phyloP scores from a whole-genome alignment of 2,113 vertebrate species.

The Hystrix cristata region DNA sequence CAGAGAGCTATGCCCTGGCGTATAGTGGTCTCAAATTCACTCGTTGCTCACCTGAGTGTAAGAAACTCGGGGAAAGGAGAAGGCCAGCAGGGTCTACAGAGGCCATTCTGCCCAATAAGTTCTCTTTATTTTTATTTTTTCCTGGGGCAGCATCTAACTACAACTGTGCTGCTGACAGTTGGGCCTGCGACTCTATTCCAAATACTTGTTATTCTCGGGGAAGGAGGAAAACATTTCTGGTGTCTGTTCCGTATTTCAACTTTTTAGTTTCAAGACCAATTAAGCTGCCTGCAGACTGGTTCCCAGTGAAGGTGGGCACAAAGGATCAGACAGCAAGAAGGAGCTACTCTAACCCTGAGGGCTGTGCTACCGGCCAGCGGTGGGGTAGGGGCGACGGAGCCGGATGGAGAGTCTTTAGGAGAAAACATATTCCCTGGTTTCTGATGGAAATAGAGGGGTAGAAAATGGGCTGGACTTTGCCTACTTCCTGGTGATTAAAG shows the following conservation, averaged over 20 bases:
- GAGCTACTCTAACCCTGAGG: neutral
- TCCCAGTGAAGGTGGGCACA: neutral
- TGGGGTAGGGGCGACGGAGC: neutral
- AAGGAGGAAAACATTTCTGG: neutral
- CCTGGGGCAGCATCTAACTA: conserved; percentile 55
- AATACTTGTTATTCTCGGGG: conserved; percentile 58
- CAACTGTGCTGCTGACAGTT: conserved; percentile 56
- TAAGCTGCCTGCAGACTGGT: neutral
- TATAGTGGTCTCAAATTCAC: conserved; percentile 13
- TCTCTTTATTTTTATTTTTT: conserved; percentile 11
- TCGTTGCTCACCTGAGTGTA: conserved; percentile 17
- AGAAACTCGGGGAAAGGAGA: conserved; percentile 27
- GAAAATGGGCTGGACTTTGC: neutral
- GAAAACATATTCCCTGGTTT: neutral
- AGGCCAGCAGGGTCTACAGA: conserved; percentile 17
- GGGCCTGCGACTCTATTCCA: conserved; percentile 53
- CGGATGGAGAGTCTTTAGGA: neutral
- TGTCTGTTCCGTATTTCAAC: conserved; percentile 62
- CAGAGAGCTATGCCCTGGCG: accelerated
- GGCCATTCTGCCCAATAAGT: conserved; percentile 17
- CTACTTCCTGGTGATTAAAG: neutral
- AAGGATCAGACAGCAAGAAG: neutral
- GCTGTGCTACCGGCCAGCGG: neutral
- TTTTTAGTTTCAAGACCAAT: conserved; percentile 15
- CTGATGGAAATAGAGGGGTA: neutral